These are phyloP conservation scores for Junco hyemalis DNA, from an alignment of 2,113 vertebrate genomes.

Conservation along the genomic window DNA sequence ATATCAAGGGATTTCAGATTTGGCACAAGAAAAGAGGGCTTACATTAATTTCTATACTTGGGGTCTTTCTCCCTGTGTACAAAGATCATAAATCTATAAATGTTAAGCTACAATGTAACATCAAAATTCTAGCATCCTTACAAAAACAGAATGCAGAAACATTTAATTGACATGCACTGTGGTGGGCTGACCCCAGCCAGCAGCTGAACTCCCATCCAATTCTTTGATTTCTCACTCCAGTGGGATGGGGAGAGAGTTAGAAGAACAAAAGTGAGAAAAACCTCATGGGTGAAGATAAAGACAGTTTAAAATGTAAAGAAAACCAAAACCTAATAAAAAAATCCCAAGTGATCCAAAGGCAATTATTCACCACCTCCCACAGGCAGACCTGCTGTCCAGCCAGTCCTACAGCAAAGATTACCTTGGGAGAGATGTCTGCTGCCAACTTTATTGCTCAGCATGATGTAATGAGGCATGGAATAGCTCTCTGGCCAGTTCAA, in stretches of 20 bases:
- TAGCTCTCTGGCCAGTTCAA: background rate
- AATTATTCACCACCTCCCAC: background rate
- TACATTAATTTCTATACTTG: background rate
- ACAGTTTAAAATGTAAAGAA: background rate
- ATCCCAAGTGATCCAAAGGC: background rate
- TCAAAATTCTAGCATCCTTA: background rate
- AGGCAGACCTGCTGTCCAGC: accelerated
- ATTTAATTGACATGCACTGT: background rate
- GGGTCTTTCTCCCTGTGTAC: background rate
- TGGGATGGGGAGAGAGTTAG: background rate
- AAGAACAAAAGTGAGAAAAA: background rate
- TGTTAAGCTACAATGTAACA: background rate
- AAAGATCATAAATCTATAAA: background rate
- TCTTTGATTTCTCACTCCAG: background rate
- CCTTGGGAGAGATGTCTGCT: background rate
- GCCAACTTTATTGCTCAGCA: background rate
- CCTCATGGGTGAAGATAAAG: background rate
- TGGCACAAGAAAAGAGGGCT: conserved; percentile 23
- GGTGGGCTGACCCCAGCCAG: background rate
- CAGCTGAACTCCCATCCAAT: background rate
- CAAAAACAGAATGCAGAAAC: background rate
- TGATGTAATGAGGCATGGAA: background rate
- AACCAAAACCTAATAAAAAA: background rate
- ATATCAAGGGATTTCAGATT: background rate
- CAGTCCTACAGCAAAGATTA: background rate